These are phyloP conservation scores for Andricus grossulariae DNA, from an alignment of 1,140 invertebrate species.

Conservation along the genomic window DNA sequence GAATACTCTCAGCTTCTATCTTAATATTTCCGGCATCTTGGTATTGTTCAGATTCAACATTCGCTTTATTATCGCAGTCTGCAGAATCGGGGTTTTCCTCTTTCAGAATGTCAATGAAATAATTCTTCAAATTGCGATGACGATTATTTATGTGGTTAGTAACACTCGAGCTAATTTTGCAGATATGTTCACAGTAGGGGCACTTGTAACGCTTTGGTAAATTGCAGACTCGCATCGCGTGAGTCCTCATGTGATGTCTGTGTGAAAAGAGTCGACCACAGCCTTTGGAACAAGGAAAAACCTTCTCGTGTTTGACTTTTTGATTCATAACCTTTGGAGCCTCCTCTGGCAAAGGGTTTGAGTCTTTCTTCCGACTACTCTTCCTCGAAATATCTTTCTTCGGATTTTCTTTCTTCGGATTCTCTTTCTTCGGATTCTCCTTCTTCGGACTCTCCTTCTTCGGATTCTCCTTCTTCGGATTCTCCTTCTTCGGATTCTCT, in stretches of 20 bases:
- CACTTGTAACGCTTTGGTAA: conserved; percentile 61
- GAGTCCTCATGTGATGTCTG: conserved; percentile 44
- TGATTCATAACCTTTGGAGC: too few relatives aligned
- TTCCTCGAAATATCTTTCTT: not conserved
- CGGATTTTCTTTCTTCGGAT: not conserved
- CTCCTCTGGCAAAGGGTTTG: not conserved
- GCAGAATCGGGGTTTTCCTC: not conserved
- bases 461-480: not conserved
- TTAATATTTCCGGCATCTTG: too few relatives aligned
- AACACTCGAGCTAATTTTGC: conserved; percentile 42
- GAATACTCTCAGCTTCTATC: too few relatives aligned
- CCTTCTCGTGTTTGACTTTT: not conserved
- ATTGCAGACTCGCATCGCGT: conserved; percentile 69
- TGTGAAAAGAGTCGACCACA: not conserved
- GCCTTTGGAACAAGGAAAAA: not conserved
- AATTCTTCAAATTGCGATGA: conserved; percentile 19
- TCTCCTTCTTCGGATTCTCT: not conserved
- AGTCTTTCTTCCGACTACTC: not conserved
- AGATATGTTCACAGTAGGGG: conserved; percentile 45
- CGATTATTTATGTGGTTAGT: conserved; percentile 45
- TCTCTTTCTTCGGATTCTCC: not conserved
- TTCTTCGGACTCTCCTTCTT: not conserved
- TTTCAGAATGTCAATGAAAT: not conserved
- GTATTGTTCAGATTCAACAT: not conserved
- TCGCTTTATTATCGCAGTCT: not conserved